Percentiles rank a stretch among this genome's conserved stretches.
Conservation (phyloP, 2,888 invertebrate species). For the Drosophila picticornis region DNA sequence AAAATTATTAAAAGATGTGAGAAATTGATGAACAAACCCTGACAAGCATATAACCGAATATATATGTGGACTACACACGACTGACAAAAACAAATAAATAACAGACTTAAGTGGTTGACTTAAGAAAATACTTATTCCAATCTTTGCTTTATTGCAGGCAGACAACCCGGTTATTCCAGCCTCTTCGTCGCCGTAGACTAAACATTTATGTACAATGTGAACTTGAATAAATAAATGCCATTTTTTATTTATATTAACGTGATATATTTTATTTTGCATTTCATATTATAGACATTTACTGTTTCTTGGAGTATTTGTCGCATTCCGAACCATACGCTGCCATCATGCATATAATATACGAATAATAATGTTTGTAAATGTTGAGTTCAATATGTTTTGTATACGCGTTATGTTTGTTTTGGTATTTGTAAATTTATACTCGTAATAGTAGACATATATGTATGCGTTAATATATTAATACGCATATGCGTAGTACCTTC, state of each 20-base stretch:
- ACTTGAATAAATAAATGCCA: slow-evolving; percentile 44
- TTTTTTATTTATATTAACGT: slow-evolving; percentile 66
- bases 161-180: not conserved
- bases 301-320: slow-evolving; percentile 46
- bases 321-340: slow-evolving; percentile 24
- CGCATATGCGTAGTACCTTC: slow-evolving; percentile 46
- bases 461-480: slow-evolving; percentile 20
- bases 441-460: slow-evolving; percentile 33
- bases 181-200: not conserved
- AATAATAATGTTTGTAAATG: slow-evolving; percentile 70
- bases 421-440: slow-evolving; percentile 68
- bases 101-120: not conserved
- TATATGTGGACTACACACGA: slow-evolving; percentile 45
- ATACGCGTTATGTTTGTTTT: slow-evolving; percentile 50
- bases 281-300: slow-evolving; percentile 71
- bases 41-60: slow-evolving; percentile 61
- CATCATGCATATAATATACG: slow-evolving; percentile 53
- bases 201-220: slow-evolving; percentile 5
- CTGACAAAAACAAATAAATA: slow-evolving; percentile 30
- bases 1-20: not conserved
- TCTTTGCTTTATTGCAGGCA: slow-evolving; percentile 38
- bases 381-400: slow-evolving; percentile 58
- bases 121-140: not conserved
- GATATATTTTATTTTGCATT: slow-evolving; percentile 75
- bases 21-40: slow-evolving; percentile 31